These are phyloP conservation scores for Physella acuta DNA, from an alignment of 1,140 invertebrate species.

Conservation along the genomic window DNA sequence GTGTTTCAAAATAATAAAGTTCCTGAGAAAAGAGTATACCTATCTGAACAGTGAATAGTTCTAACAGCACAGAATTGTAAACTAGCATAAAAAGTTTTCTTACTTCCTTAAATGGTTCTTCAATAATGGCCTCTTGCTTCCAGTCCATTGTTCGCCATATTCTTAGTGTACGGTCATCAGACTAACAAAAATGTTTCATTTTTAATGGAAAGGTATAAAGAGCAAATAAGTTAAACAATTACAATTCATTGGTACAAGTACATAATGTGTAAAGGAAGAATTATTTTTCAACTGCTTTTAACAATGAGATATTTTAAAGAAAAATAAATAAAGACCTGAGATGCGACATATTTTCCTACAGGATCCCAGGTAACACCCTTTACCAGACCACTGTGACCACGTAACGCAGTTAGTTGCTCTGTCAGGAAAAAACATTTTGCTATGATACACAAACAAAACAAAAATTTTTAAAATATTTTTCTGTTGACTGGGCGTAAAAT, in stretches of 20 bases:
- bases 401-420: slow-evolving; percentile 66
- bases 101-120: slow-evolving; percentile 86
- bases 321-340: slow-evolving; percentile 66
- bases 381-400: slow-evolving; percentile 89
- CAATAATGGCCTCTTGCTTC: slow-evolving; percentile 80
- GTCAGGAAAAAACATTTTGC: slow-evolving; percentile 2
- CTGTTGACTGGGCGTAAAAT: not conserved
- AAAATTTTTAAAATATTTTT: not conserved
- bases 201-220: too few relatives aligned
- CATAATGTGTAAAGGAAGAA: too few relatives aligned
- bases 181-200: too few relatives aligned
- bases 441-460: not conserved
- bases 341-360: slow-evolving; percentile 92
- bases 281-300: too few relatives aligned
- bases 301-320: not conserved
- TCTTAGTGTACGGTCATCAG: slow-evolving; percentile 90
- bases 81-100: not conserved
- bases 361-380: slow-evolving; percentile 97
- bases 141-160: slow-evolving; percentile 95
- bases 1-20: too few relatives aligned
- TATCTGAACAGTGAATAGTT: too few relatives aligned
- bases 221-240: too few relatives aligned
- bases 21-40: too few relatives aligned
- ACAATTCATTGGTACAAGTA: too few relatives aligned
- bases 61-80: too few relatives aligned